These are phyloP conservation scores for Caenorhabditis macrosperma DNA, from an alignment of 2,888 invertebrate genomes.

Conservation along the genomic window DNA sequence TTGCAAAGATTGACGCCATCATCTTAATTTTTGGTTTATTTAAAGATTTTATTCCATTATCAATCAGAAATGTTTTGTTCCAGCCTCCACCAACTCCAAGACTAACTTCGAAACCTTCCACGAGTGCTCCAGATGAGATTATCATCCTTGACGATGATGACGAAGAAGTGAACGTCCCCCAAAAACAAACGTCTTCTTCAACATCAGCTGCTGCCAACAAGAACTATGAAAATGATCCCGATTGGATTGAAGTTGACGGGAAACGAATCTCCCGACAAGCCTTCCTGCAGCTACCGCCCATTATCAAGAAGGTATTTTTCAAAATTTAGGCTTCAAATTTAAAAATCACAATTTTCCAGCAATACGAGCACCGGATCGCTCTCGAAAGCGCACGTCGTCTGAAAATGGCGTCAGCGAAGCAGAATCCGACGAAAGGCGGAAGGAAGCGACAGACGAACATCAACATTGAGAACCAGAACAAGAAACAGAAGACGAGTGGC, in stretches of 20 bases:
- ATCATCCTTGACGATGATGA: conserved; percentile 20
- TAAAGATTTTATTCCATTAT: too few species aligned
- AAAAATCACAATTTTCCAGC: conserved; percentile 30
- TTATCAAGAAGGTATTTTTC: conserved; percentile 19
- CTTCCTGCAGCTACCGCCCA: background rate
- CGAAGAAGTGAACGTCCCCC: background rate
- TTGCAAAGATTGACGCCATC: too few species aligned
- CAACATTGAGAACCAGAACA: conserved; percentile 2
- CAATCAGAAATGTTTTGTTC: too few species aligned
- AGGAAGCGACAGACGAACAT: background rate
- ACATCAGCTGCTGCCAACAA: too few species aligned
- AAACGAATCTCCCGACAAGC: conserved; percentile 7
- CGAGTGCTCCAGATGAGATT: conserved; percentile 3
- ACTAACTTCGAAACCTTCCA: conserved; percentile 6
- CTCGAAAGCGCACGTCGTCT: conserved; percentile 38
- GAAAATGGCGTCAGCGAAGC: conserved; percentile 12
- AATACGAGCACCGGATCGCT: conserved; percentile 56
- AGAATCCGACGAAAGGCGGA: background rate
- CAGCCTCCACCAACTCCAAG: background rate
- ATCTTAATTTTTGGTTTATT: too few species aligned
- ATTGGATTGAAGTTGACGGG: conserved; percentile 35
- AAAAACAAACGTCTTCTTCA: too few species aligned
- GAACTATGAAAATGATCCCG: background rate
- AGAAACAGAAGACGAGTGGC: conserved; percentile 14
- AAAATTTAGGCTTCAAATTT: conserved; percentile 1